A percentile compares a stretch with the other conserved stretches of the same genome.
phyloP scores from a whole-genome alignment of 2,797 vertebrate species.

The Acanthornis magna region DNA sequence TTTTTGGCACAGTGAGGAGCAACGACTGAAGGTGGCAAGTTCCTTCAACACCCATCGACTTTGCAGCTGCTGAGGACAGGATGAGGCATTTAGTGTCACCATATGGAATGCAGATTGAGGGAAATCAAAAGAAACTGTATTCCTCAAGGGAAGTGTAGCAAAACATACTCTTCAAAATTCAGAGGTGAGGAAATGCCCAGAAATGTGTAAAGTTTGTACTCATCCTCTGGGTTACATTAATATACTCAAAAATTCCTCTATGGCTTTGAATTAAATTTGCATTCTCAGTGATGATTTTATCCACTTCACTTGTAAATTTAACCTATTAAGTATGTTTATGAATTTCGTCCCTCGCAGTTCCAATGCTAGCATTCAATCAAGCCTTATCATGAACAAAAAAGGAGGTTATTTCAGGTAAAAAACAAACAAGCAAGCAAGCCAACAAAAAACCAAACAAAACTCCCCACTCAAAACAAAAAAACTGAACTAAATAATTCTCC shows the following conservation, averaged over 20 bases:
- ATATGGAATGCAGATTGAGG: background rate
- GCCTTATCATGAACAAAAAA: background rate
- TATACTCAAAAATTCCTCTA: background rate
- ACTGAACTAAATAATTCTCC: background rate
- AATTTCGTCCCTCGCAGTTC: background rate
- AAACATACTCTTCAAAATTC: background rate
- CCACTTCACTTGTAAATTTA: background rate
- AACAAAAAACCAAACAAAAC: background rate
- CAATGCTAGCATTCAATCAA: background rate
- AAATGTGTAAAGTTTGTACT: background rate
- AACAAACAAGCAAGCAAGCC: background rate
- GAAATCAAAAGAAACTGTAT: background rate
- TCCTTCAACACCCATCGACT: conserved; percentile 2
- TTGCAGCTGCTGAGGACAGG: background rate
- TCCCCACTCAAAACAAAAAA: background rate
- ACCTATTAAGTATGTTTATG: fast-evolving
- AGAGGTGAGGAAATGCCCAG: background rate
- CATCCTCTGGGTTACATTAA: background rate
- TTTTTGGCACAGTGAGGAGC: background rate
- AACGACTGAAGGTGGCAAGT: background rate
- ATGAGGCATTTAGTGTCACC: background rate
- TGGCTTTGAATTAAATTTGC: background rate
- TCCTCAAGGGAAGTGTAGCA: background rate
- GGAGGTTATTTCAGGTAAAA: background rate
- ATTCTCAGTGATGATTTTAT: background rate